Evolutionary conservation across 2,888 invertebrate genomes (phyloP).

Genomic region (Cheilosia soror): DNA sequence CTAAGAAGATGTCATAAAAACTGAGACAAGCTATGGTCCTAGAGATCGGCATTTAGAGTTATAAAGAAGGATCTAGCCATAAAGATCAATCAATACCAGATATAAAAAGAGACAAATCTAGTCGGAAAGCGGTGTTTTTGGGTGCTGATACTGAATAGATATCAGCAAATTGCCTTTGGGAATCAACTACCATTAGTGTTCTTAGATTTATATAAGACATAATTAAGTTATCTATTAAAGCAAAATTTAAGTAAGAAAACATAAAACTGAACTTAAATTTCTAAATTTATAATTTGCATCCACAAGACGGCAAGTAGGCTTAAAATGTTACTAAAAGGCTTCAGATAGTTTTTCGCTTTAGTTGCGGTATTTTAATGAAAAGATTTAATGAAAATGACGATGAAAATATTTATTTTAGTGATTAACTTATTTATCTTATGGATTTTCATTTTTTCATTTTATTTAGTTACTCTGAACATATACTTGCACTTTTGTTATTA

Average conservation of each 20-base stretch:
- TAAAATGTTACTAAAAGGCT: constrained; percentile 17
- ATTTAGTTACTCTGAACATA: constrained; percentile 38
- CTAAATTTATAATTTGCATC: constrained; percentile 27
- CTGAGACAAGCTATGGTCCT: too few relatives aligned
- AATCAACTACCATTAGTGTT: too few relatives aligned
- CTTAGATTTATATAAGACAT: too few relatives aligned
- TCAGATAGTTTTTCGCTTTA: constrained; percentile 31
- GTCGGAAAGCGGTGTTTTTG: too few relatives aligned
- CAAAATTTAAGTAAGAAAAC: not conserved
- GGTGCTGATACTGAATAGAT: too few relatives aligned
- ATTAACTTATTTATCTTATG: constrained; percentile 13
- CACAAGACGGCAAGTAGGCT: constrained; percentile 68
- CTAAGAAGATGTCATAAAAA: too few relatives aligned
- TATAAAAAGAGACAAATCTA: too few relatives aligned
- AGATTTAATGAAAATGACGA: constrained; percentile 57
- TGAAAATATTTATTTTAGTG: constrained; percentile 19
- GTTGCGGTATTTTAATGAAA: constrained; percentile 34
- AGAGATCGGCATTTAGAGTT: too few relatives aligned
- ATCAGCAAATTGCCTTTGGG: too few relatives aligned
- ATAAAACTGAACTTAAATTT: not conserved
- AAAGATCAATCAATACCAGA: too few relatives aligned
- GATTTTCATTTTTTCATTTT: constrained; percentile 23
- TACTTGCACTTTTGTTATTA: constrained; percentile 53
- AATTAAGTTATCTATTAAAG: not conserved
- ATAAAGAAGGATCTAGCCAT: too few relatives aligned